Conservation (phyloP, 2,113 vertebrate species). For the Trichechus manatus region DNA sequence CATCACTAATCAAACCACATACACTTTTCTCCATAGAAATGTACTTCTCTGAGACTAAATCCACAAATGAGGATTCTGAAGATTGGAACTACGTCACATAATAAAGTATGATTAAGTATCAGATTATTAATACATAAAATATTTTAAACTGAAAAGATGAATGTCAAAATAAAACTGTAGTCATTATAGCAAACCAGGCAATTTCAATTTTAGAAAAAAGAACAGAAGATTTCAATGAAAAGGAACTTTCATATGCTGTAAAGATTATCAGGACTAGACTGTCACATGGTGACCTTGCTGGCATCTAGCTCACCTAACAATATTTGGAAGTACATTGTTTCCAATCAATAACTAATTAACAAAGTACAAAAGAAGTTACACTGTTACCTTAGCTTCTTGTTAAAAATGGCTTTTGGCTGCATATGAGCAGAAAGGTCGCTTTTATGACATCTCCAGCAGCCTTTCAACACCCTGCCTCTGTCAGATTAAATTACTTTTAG, state of each 20-base stretch:
- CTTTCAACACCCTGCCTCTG: slow-evolving; percentile 94
- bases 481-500: slow-evolving; percentile 99
- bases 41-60: not conserved
- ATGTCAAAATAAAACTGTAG: slow-evolving; percentile 51
- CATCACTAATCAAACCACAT: slow-evolving; percentile 32
- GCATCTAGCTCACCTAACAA: slow-evolving; percentile 93
- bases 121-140: slow-evolving; percentile 38
- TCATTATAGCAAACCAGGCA: slow-evolving; percentile 73
- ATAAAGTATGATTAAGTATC: slow-evolving; percentile 65
- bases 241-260: slow-evolving; percentile 82
- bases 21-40: not conserved
- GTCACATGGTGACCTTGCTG: slow-evolving; percentile 92
- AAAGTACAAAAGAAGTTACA: slow-evolving; percentile 98
- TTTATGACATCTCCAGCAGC: slow-evolving; percentile 95
- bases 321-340: slow-evolving; percentile 99
- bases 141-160: slow-evolving; percentile 71
- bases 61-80: slow-evolving; percentile 50
- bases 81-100: slow-evolving; percentile 68
- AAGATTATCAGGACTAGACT: slow-evolving; percentile 87
- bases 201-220: slow-evolving; percentile 79
- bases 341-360: slow-evolving; percentile 99
- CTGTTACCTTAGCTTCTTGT: slow-evolving; percentile 94
- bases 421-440: slow-evolving; percentile 96
- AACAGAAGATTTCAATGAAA: slow-evolving; percentile 86
- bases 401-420: slow-evolving; percentile 93